Conservation (phyloP, 2,113 vertebrate genomes). For the Australoheros scitulus region DNA sequence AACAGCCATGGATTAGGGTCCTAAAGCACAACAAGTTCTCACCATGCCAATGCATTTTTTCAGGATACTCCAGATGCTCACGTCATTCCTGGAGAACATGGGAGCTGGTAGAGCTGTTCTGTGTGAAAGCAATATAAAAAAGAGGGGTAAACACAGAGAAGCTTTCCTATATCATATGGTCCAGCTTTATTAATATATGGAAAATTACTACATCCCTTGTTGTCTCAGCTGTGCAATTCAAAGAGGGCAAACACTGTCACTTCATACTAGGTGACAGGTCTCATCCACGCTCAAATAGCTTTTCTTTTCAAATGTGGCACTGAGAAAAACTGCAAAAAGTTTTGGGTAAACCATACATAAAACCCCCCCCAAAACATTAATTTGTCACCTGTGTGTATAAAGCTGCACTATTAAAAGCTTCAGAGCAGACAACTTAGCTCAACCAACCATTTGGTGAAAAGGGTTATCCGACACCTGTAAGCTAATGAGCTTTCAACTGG, state of each 20-base stretch:
- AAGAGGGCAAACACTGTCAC: background rate
- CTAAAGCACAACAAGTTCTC: constrained; percentile 41
- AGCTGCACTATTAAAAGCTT: constrained; percentile 4
- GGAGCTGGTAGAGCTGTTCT: constrained; percentile 92
- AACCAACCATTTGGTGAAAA: constrained; percentile 33
- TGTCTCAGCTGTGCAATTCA: background rate
- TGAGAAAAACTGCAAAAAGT: background rate
- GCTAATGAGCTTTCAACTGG: constrained; percentile 46
- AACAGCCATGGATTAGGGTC: background rate
- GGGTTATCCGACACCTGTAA: constrained; percentile 59
- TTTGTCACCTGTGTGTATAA: background rate
- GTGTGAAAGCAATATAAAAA: constrained; percentile 18
- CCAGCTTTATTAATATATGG: background rate
- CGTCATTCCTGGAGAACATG: constrained; percentile 97
- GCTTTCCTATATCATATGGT: background rate
- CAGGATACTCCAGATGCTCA: constrained; percentile 98
- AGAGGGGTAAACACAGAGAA: background rate
- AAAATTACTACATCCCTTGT: background rate
- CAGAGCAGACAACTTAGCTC: constrained; percentile 13
- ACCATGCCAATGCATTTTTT: constrained; percentile 99
- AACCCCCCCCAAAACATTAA: background rate
- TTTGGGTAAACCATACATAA: background rate
- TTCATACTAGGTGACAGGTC: background rate
- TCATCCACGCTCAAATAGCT: background rate
- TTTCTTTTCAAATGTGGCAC: background rate